Evolutionary conservation across 2,888 invertebrate genomes (phyloP).

Genomic region (Maniola hyperantus): DNA sequence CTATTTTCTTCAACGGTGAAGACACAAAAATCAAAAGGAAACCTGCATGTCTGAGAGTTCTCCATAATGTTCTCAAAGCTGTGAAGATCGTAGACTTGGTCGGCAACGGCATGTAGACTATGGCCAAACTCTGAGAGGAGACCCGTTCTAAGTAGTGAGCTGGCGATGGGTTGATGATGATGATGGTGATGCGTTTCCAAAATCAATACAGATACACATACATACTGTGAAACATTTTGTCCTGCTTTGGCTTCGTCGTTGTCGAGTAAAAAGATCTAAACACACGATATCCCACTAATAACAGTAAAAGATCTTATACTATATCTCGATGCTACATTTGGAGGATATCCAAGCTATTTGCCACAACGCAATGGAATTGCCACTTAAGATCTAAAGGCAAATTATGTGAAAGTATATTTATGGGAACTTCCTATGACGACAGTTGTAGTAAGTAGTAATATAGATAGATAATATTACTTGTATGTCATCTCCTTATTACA

Average conservation of each 20-base stretch:
- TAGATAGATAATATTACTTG: neutral
- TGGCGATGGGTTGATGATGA: no score
- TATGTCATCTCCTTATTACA: neutral
- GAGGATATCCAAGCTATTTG: slow-evolving; percentile 75
- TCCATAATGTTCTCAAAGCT: no score
- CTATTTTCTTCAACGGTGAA: no score
- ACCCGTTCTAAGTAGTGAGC: no score
- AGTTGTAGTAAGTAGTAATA: slow-evolving; percentile 25
- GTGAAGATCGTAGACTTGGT: no score
- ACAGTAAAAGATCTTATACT: slow-evolving; percentile 42
- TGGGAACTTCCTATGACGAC: slow-evolving; percentile 32
- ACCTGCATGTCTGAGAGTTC: no score
- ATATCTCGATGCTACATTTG: slow-evolving; percentile 75
- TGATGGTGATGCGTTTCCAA: no score
- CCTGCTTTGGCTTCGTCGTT: neutral
- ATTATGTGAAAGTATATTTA: slow-evolving; percentile 72
- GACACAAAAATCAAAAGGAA: no score
- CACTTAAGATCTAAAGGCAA: slow-evolving; percentile 69
- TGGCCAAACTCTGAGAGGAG: no score
- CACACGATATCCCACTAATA: slow-evolving; percentile 28
- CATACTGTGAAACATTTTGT: no score
- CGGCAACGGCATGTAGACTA: no score
- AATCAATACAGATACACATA: no score
- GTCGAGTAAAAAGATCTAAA: slow-evolving; percentile 12
- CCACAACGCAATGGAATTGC: slow-evolving; percentile 67